Conservation (phyloP, 1,140 invertebrate species). For the Conopomorpha cramerella region DNA sequence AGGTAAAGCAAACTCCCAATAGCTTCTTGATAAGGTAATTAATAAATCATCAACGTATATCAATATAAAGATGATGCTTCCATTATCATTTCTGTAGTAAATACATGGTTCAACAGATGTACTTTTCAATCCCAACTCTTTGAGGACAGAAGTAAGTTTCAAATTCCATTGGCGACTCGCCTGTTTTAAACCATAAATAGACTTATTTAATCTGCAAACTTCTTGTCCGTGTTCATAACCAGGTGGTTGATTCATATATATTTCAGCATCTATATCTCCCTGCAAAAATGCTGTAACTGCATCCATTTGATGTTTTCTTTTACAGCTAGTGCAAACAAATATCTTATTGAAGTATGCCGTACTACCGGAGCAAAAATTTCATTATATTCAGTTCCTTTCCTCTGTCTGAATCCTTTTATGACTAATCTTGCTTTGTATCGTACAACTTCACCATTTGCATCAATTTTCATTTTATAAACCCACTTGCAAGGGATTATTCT, state of each 20-base stretch:
- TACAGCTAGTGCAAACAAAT: too few species aligned
- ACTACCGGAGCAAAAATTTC: too few species aligned
- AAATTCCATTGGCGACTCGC: slow-evolving; percentile 20
- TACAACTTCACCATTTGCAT: slow-evolving; percentile 3
- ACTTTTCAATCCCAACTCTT: slow-evolving; percentile 9
- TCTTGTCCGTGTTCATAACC: slow-evolving; percentile 20
- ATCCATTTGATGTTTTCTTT: slow-evolving; percentile 16
- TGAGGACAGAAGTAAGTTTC: slow-evolving; percentile 11
- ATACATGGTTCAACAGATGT: slow-evolving; percentile 19
- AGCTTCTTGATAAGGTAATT: slow-evolving; percentile 18
- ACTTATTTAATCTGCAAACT: slow-evolving; percentile 21
- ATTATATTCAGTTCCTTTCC: too few species aligned
- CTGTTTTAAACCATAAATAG: slow-evolving; percentile 36
- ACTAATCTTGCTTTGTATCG: slow-evolving; percentile 7
- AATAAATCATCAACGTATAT: slow-evolving; percentile 26
- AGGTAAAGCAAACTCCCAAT: slow-evolving; percentile 19
- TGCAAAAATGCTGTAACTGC: slow-evolving; percentile 37
- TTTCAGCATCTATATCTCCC: slow-evolving; percentile 18
- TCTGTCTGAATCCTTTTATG: too few species aligned
- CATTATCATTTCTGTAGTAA: slow-evolving; percentile 14
- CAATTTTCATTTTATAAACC: slow-evolving; percentile 11
- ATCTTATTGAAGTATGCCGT: too few species aligned
- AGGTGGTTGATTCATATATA: slow-evolving; percentile 31
- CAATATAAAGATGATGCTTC: slow-evolving; percentile 11
- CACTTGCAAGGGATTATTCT: slow-evolving; percentile 9